phyloP scores from a whole-genome alignment of 2,113 vertebrate genomes.

The Mobula hypostoma region DNA sequence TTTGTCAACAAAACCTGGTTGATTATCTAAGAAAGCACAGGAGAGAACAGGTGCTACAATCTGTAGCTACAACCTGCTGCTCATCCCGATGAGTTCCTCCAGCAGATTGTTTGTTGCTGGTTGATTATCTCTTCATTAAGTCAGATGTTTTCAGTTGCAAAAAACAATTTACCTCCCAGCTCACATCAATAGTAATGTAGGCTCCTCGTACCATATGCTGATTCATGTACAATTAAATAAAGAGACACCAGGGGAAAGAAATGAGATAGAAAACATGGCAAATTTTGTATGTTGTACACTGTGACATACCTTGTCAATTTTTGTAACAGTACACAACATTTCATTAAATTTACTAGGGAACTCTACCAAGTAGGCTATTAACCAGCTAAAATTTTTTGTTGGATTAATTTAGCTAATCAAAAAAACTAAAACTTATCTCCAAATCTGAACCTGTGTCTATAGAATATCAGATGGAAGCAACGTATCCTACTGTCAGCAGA shows the following conservation, averaged over 20 bases:
- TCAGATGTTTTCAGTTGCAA: not conserved
- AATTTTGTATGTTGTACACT: not conserved
- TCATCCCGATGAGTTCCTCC: too few relatives aligned
- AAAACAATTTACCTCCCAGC: not conserved
- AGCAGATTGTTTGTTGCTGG: too few relatives aligned
- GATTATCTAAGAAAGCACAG: too few relatives aligned
- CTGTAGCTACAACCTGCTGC: too few relatives aligned
- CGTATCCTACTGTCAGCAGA: conserved; percentile 60
- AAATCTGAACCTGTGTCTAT: not conserved
- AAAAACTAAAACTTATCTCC: not conserved
- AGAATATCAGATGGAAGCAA: conserved; percentile 12
- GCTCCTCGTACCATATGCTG: not conserved
- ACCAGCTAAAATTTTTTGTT: not conserved
- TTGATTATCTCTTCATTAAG: not conserved
- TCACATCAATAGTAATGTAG: not conserved
- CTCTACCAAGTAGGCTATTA: not conserved
- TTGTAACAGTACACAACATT: not conserved
- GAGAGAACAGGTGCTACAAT: too few relatives aligned
- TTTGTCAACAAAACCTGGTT: not conserved
- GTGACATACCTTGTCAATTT: not conserved
- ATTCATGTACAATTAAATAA: not conserved
- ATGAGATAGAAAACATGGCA: not conserved
- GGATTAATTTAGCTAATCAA: not conserved
- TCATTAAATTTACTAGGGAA: not conserved
- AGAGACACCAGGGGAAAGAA: not conserved